Base-by-base conservation (phyloP, 2,797 vertebrate genomes). In the Phoxinus dragarum region DNA sequence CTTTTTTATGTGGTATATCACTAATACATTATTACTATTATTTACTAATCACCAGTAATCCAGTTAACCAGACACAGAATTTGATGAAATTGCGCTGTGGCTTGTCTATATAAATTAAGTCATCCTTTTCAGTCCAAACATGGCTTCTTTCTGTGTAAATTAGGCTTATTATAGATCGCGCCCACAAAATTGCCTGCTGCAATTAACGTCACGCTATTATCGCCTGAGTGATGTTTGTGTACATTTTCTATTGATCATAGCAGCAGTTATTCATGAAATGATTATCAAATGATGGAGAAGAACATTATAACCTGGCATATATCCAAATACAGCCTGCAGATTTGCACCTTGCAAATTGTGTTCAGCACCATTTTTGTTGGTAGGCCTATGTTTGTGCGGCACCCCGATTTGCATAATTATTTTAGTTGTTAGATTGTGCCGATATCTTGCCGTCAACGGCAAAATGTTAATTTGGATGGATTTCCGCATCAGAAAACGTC, bases 91-190 rank as follows among this genome's bases (percentile, higher is more conserved):
- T 49, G 64, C 78, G 21, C 44, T 38, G 19, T 47, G 12, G 64
- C 64, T 80, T 80, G 79, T 80, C 79, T 67, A 36, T 80, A 68
- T 80, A 34, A 52, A 80, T 80, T 49, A 68, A 80, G 42, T 80
- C 31, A 68, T 67, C 67, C 42, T 80, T 47, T 73, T 80, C 61
- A 80, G 19, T 21, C 19, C 27, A 80, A 80, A 80, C 59, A 8
- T 1, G 77, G 61, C 19, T 23, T 66, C 42, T 80, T 67, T 80
- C 78, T 23, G 42, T 2, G 44, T 68, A 34, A 68, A 80, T 80
- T 80, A 80, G 64, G 2, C 19, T 52, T 49, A 68, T 80, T 68
- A 68, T 49, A 80, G 44, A 80, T 49, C 17, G 44, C 44, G 21
- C 79, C 44, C 44, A 80, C 79, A 68, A 80, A 74, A 80, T 67